Evolutionary conservation across 2,888 invertebrate genomes (phyloP), one percentile per base, ranked within the genome.

Genomic region (Lochmaea crataegi): DNA sequence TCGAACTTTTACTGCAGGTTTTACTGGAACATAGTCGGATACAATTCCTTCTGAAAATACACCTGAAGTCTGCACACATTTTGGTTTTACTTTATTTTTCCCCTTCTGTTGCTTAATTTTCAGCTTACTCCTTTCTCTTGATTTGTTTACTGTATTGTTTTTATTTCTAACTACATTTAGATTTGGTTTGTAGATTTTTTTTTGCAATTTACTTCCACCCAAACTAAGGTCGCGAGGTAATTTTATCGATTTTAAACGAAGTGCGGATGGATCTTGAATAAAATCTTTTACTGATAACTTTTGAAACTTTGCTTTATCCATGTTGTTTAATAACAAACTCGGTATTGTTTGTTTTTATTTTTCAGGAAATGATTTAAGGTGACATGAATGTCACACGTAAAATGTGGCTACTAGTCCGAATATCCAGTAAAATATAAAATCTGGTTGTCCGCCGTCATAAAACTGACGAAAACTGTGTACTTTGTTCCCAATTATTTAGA

Each of bases 181-280:
- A 80, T 87, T 87, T 32, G 86, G 86, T 58, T 82, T 80, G 75
- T 83, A 86, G n/a, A 80, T 74, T 76, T 84, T 85, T 75, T 85
- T 85, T 7, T 82, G 80, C 10, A 82, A 80, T 75, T 85, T 85
- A 3, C 82, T 81, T 16, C 84, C 83, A 12, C 85, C 85, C 41
- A 87, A 79, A 74, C 82, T 86, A 45, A 87, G 76, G 76, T 87
- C 86, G 71, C 86, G 77, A 2, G 85, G 84, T 26, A 83, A 65
- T 72, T 80, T 82, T 18, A 86, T 77, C 2, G 86, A 85, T 65
- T 83, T 79, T 63, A 87, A 74, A 68, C 86, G 80, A 3, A 68
- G 51, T 12, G 71, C 22, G n/a, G 72, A 12, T 14, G 67, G 53
- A 12, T 67, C 71, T 51, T 73, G 70, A 12, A 72, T 58, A 68